Evolutionary conservation across 2,888 invertebrate species (phyloP), one percentile per base, ranked within the genome.

Genomic region (Hydrotaea cyrtoneurina): DNA sequence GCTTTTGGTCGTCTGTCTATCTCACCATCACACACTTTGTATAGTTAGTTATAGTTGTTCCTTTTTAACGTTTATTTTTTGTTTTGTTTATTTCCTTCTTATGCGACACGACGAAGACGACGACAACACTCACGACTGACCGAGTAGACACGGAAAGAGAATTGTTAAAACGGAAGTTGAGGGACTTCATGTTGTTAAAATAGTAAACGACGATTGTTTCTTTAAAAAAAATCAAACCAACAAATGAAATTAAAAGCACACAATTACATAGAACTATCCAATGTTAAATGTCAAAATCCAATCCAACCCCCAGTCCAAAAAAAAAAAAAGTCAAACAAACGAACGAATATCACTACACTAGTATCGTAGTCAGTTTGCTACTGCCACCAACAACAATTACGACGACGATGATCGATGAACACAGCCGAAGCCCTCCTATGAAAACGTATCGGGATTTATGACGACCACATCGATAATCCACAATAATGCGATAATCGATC

Each of bases 111-210:
- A 66, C 39, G 15, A 43, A 13, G 23, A 69, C 23, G 2, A 69
- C 17, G 8, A 69, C 46, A 64, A 31, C 46, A 53, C 39, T 8
- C 69, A 55, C 66, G 76, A 72, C 19, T 46, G 74, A 66, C 19
- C 26, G 21, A 21, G 2, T 21, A 72, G 53, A 21, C 3, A 13
- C 39, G 39, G 39, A 13, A 39, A 72, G 53, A 50, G 43, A 77
- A 74, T 46, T 36, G 26, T 17, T 43, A 23, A 80, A 78, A 86
- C 76, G 84, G 87, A 87, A 87, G 87, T 87, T 85, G 87, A 89
- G 89, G 89, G 89, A 87, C 88, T 86, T 88, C 88, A 88, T 88
- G 87, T 87, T 87, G 87, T 88, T 88, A 31, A 31, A 2, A 74
- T 86, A 83, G 69, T 74, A 36, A 23, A 39, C 36, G 59, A 69